Conservation (phyloP, 2,113 vertebrate genomes). For the Micronycteris hirsuta region DNA sequence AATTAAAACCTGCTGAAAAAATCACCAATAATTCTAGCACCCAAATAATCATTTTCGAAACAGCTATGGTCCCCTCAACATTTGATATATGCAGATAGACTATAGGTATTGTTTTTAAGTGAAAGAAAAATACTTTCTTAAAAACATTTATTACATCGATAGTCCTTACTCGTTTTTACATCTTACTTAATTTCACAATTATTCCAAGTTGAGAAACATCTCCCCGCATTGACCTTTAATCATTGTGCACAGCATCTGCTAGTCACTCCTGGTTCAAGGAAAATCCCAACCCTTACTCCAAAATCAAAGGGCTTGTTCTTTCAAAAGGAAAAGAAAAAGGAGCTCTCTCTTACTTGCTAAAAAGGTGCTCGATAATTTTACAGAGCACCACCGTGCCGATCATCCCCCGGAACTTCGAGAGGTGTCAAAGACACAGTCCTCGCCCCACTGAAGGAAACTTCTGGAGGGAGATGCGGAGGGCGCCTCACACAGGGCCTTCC, state of each 20-base stretch:
- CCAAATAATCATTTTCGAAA: background rate
- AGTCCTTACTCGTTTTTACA: background rate
- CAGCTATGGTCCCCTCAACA: background rate
- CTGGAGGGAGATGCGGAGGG: background rate
- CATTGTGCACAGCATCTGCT: background rate
- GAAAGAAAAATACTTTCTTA: slow-evolving; percentile 1
- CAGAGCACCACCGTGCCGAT: background rate
- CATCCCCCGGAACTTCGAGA: background rate
- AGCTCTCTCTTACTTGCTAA: background rate
- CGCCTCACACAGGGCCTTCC: background rate
- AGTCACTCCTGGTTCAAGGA: background rate
- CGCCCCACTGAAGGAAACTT: background rate
- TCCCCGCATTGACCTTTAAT: background rate
- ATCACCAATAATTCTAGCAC: background rate
- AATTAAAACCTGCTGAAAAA: background rate
- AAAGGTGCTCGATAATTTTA: background rate
- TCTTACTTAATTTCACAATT: background rate
- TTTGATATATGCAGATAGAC: background rate
- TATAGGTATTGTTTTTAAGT: background rate
- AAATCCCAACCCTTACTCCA: background rate
- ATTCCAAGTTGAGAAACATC: background rate
- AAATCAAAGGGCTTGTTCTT: slow-evolving; percentile 16
- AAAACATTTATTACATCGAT: background rate
- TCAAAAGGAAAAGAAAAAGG: background rate
- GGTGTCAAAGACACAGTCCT: background rate